Evolutionary conservation across 2,113 vertebrate species (phyloP).

Genomic region (Megaleporinus macrocephalus): DNA sequence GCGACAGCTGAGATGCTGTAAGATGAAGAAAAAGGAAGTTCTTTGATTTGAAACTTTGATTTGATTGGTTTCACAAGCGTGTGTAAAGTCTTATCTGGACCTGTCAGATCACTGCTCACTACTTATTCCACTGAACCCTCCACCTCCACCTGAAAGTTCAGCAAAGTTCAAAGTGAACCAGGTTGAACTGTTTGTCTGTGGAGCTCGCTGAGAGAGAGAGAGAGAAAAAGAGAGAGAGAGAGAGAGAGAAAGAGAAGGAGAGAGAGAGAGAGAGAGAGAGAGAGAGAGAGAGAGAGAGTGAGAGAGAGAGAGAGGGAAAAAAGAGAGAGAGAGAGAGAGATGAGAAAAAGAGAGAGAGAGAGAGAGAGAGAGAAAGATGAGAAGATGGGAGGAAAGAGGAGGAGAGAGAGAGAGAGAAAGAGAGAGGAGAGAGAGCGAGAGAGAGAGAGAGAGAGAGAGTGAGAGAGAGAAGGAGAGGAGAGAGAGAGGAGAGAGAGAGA

Average conservation of each 20-base stretch:
- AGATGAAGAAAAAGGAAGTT: no score
- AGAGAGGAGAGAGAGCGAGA: constrained; percentile 30
- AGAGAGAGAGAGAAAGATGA: constrained; percentile 15
- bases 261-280: constrained; percentile 19
- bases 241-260: constrained; percentile 19
- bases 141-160: not conserved
- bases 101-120: not conserved
- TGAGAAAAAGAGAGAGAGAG: constrained; percentile 18
- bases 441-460: constrained; percentile 19
- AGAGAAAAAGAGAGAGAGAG: no score
- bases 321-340: not conserved
- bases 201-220: not conserved
- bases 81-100: no score
- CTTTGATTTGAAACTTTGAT: no score
- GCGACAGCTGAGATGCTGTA: no score
- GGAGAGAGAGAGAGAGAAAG: constrained; percentile 18
- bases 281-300: constrained; percentile 18
- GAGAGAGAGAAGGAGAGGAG: constrained; percentile 20
- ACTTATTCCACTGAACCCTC: not conserved
- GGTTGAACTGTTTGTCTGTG: not conserved
- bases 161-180: not conserved
- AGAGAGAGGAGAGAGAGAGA: no score
- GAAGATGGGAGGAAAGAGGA: no score
- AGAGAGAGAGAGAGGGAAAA: constrained; percentile 18
- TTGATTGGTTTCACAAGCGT: no score